phyloP scores from a whole-genome alignment of 2,888 invertebrate species.

The Endotricha flammealis region DNA sequence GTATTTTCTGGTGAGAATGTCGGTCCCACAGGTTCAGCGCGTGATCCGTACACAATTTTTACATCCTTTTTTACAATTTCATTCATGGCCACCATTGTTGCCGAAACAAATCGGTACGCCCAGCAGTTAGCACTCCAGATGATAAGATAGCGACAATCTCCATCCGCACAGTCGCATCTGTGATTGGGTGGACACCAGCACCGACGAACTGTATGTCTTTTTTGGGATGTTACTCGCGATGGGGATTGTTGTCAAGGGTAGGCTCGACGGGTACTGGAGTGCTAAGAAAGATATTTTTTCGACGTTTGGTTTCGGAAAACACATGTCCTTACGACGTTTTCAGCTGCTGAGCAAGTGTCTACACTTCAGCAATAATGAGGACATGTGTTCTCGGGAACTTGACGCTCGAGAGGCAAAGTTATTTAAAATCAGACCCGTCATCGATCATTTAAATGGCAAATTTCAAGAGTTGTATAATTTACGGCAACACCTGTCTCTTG shows the following conservation, averaged over 20 bases:
- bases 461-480: constrained; percentile 16
- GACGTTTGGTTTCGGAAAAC: constrained; percentile 18
- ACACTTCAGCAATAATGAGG: constrained; percentile 16
- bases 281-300: constrained; percentile 16
- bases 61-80: constrained; percentile 26
- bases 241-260: constrained; percentile 15
- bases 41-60: constrained; percentile 23
- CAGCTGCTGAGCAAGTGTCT: constrained; percentile 13
- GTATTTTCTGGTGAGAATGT: constrained; percentile 15
- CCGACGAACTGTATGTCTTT: constrained; percentile 19
- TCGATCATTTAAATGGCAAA: constrained; percentile 11
- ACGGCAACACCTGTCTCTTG: constrained; percentile 20
- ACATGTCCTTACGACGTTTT: constrained; percentile 17
- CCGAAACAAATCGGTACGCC: constrained; percentile 27
- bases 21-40: constrained; percentile 19
- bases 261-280: constrained; percentile 25
- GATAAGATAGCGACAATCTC: constrained; percentile 4
- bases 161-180: constrained; percentile 15
- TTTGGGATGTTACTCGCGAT: constrained; percentile 19
- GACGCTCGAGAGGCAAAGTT: constrained; percentile 12
- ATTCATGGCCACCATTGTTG: constrained; percentile 25
- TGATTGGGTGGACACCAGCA: constrained; percentile 17
- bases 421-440: constrained; percentile 14
- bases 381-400: constrained; percentile 1
- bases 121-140: constrained; percentile 20